Conservation (phyloP, 2,888 invertebrate species). For the Cerceris rybyensis region DNA sequence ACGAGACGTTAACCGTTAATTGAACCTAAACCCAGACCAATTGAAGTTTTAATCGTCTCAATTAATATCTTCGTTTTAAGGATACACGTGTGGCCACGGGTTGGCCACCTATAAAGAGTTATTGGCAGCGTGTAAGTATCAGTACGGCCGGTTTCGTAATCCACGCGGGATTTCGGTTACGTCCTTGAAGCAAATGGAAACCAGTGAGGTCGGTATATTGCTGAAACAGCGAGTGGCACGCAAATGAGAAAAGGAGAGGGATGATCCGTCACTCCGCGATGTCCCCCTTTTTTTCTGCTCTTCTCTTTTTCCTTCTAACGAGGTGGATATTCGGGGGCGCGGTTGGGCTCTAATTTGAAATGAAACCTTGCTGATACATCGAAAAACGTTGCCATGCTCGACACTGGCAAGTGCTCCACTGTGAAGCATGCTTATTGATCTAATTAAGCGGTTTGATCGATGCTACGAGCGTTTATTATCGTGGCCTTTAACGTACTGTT, state of each 20-base stretch:
- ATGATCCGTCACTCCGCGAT: conserved; percentile 33
- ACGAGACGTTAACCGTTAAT: conserved; percentile 19
- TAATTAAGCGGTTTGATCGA: conserved; percentile 21
- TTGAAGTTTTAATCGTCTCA: conserved; percentile 27
- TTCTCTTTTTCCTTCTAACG: conserved; percentile 6
- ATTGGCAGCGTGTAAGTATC: conserved; percentile 26
- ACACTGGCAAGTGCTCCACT: background rate
- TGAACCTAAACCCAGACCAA: conserved; percentile 11
- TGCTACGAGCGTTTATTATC: background rate
- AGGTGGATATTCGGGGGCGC: conserved; percentile 4
- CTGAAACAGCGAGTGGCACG: conserved; percentile 47
- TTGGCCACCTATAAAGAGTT: conserved; percentile 32
- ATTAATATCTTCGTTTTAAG: conserved; percentile 23
- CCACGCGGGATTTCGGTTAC: conserved; percentile 33
- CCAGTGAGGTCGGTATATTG: conserved; percentile 28
- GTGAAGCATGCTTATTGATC: conserved; percentile 41
- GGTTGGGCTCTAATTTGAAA: conserved; percentile 30
- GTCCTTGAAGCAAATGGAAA: conserved; percentile 47
- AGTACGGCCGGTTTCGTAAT: conserved; percentile 25
- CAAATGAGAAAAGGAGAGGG: conserved; percentile 38
- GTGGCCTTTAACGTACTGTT: too few species aligned
- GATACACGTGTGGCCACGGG: background rate
- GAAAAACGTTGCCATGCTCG: conserved; percentile 8
- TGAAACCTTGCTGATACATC: conserved; percentile 26
- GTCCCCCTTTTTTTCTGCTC: background rate